phyloP scores from a whole-genome alignment of 2,113 vertebrate genomes.

The Equus przewalskii region DNA sequence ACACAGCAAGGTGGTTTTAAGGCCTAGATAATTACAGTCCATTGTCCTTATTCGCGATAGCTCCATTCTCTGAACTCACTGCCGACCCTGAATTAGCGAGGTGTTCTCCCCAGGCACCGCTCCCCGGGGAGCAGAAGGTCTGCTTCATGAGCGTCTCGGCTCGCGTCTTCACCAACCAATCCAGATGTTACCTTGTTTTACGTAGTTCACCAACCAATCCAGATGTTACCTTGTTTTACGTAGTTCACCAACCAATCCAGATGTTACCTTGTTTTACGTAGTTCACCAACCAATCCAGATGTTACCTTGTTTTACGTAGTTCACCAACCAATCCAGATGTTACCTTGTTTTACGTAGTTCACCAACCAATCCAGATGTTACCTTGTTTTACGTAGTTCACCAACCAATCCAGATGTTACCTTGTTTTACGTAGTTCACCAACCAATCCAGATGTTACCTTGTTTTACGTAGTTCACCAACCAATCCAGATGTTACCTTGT shows the following conservation, averaged over 20 bases:
- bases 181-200: too few species aligned
- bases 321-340: not conserved
- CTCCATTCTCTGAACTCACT: not conserved
- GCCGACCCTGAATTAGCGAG: not conserved
- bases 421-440: too few species aligned
- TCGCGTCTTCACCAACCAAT: not conserved
- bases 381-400: not conserved
- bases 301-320: not conserved
- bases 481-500: not conserved
- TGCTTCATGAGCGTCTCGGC: not conserved
- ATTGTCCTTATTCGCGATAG: not conserved
- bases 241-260: not conserved
- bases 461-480: not conserved
- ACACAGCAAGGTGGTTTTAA: not conserved
- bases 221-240: not conserved
- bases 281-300: too few species aligned
- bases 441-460: too few species aligned
- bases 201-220: too few species aligned
- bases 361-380: too few species aligned
- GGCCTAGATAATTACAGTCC: not conserved
- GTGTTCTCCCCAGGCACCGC: not conserved
- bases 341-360: too few species aligned
- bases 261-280: too few species aligned
- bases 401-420: too few species aligned
- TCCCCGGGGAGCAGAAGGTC: not conserved